Evolutionary conservation across 2,797 vertebrate genomes (phyloP), one percentile per base, ranked within the genome.

Genomic region (Brachyrhaphis roseni): DNA sequence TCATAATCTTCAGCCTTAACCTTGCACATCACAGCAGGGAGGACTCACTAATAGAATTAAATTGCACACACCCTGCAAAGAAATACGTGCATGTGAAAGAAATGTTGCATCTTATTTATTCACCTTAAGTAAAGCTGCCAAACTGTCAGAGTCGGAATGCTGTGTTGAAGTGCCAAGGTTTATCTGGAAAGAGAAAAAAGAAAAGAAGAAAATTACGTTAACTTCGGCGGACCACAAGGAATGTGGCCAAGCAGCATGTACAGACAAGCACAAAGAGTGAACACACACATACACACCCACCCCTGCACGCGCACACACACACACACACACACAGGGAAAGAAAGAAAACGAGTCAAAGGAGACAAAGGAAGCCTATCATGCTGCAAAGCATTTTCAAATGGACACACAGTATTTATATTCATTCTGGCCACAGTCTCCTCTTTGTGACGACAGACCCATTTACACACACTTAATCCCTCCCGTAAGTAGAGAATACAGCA

Each of bases 141-240:
- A 26, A 75, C 26, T 15, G 31, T 75, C 70, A 41, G 8, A 79
- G 77, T 82, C 78, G 86, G 53, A 84, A 77, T 79, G 47, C 81
- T 31, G 49, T 57, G 66, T 83, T 78, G 77, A 84, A 55, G 68
- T 79, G 86, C 11, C 70, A 70, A 77, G 68, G 81, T 89, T 82
- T 74, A 88, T 89, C 79, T 84, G 82, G 31, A 84, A 64, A 80
- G 28, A 68, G 81, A 70, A 84, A 86, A 83, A 72, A 89, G 83
- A 71, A 81, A 66, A 77, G 31, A 89, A 64, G 28, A 81, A 83
- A 86, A 87, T 84, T 90, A 91, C 84, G 85, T 92, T 91, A 89
- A 94, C 88, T 91, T 77, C 90, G 85, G 85, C 80, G 91, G 91
- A 93, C 91, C 94, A 91, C 87, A 82, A 94, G 89, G 93, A 95